Conservation (phyloP, 2,113 vertebrate genomes). For the Oreochromis niloticus region DNA sequence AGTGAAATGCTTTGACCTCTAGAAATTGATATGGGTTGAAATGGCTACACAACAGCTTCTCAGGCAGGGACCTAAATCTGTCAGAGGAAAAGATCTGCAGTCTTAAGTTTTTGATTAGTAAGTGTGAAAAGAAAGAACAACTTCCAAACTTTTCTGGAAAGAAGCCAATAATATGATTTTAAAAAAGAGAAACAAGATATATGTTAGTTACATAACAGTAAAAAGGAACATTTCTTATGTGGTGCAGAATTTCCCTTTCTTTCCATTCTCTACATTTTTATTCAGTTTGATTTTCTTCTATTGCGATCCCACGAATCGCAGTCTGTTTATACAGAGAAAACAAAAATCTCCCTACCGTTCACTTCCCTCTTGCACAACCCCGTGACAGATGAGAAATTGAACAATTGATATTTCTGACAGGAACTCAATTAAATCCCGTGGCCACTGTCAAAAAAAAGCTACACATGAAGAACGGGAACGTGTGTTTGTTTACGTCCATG, state of each 20-base stretch:
- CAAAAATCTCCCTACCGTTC: background rate
- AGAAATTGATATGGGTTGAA: background rate
- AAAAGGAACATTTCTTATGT: background rate
- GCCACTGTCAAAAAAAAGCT: background rate
- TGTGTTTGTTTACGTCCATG: background rate
- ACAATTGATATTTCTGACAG: slow-evolving; percentile 56
- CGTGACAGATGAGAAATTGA: slow-evolving; percentile 53
- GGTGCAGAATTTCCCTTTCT: background rate
- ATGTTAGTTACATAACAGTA: background rate
- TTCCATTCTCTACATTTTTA: background rate
- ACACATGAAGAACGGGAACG: background rate
- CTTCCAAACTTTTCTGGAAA: background rate
- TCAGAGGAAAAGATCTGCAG: slow-evolving; percentile 5
- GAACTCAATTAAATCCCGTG: slow-evolving; percentile 50
- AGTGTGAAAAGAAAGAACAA: background rate
- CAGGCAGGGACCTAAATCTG: background rate
- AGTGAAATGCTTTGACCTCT: background rate
- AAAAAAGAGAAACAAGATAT: background rate
- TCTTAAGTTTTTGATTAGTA: background rate
- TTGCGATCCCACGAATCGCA: background rate
- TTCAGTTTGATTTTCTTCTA: background rate
- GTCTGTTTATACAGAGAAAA: background rate
- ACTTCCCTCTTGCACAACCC: background rate
- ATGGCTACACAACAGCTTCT: background rate
- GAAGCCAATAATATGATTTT: background rate